Conservation (phyloP, 2,888 invertebrate species). For the Corbicula japonica region DNA sequence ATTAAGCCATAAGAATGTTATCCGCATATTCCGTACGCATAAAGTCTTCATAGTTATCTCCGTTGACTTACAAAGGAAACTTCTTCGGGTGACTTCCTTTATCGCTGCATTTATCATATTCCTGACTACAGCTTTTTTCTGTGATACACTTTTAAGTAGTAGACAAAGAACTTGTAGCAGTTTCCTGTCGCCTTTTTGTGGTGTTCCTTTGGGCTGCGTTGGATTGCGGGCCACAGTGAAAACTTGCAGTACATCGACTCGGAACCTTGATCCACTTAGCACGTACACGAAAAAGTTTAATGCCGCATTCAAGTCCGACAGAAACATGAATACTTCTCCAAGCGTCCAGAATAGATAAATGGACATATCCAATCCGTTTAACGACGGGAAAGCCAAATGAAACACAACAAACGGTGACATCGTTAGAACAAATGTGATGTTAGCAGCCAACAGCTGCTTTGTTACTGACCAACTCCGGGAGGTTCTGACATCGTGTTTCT, state of each 20-base stretch:
- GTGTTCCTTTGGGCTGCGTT: too few species aligned
- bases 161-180: too few species aligned
- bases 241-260: slow-evolving; percentile 3
- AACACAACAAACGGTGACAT: slow-evolving; percentile 26
- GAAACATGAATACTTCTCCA: slow-evolving; percentile 19
- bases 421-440: slow-evolving; percentile 19
- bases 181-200: too few species aligned
- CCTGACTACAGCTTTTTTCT: too few species aligned
- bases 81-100: too few species aligned
- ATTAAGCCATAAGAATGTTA: too few species aligned
- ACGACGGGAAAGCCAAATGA: slow-evolving; percentile 3
- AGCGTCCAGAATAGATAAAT: slow-evolving; percentile 21
- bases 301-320: slow-evolving; percentile 24
- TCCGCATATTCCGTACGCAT: too few species aligned
- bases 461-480: slow-evolving; percentile 21
- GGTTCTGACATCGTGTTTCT: slow-evolving; percentile 13
- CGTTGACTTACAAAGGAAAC: too few species aligned
- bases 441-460: slow-evolving; percentile 8
- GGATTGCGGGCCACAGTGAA: too few species aligned
- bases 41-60: too few species aligned
- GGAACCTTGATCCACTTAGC: slow-evolving; percentile 20
- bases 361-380: not conserved
- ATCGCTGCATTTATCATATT: too few species aligned
- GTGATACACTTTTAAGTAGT: too few species aligned
- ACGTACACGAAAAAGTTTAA: slow-evolving; percentile 35